phyloP scores from a whole-genome alignment of 2,113 vertebrate genomes.

The Casuarius casuarius region DNA sequence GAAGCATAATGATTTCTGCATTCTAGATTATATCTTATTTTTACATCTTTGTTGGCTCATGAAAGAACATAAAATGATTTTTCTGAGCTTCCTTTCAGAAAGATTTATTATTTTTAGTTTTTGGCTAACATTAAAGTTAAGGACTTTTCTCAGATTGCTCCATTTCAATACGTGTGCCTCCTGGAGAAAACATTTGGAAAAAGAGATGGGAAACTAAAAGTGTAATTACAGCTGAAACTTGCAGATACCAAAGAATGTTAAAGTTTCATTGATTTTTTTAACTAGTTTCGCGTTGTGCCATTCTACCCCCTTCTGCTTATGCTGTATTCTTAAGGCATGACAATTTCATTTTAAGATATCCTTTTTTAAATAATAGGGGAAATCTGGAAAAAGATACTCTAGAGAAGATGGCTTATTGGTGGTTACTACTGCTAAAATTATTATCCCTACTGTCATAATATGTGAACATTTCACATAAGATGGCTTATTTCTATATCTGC shows the following conservation, averaged over 20 bases:
- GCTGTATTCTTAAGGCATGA: not conserved
- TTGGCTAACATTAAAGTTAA: constrained; percentile 11
- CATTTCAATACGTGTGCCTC: not conserved
- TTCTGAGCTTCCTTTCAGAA: constrained; percentile 18
- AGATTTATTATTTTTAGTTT: constrained; percentile 39
- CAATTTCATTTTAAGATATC: not conserved
- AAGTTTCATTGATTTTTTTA: not conserved
- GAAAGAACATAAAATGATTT: not conserved
- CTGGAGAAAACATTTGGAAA: not conserved
- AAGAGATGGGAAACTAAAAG: not conserved
- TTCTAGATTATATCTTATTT: not conserved
- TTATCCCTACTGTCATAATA: not conserved
- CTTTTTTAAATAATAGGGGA: not conserved
- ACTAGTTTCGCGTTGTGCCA: not conserved
- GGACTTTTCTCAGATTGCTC: constrained; percentile 51
- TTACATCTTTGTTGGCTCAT: not conserved
- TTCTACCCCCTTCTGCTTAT: not conserved
- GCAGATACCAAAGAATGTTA: not conserved
- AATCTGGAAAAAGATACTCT: not conserved
- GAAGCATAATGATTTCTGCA: not conserved
- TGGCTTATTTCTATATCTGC: not conserved
- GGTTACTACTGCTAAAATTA: not conserved
- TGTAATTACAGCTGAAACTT: not conserved
- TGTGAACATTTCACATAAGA: not conserved
- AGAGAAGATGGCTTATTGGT: not conserved